A percentile compares a stretch with the other conserved stretches of the same genome.
Evolutionary conservation across 2,888 invertebrate species (phyloP).

Genomic region (Lasioglossum oenotherae): DNA sequence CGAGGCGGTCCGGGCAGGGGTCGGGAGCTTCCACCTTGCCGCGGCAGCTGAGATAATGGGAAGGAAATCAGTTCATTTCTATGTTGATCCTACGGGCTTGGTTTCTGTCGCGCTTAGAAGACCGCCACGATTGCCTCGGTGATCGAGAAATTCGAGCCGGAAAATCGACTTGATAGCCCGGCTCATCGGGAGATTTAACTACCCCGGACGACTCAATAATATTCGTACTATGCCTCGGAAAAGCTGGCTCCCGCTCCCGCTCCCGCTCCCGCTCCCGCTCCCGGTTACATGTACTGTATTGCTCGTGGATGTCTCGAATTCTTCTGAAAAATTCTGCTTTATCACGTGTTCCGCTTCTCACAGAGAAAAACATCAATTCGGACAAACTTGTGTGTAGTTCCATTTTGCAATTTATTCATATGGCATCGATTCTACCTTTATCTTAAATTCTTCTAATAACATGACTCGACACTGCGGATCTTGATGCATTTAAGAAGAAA

Average conservation of each 20-base stretch:
- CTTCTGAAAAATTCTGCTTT: neutral
- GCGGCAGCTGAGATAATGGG: conserved; percentile 81
- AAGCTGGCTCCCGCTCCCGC: neutral
- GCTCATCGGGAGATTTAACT: conserved; percentile 56
- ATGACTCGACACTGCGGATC: too few species aligned
- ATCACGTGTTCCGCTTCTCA: neutral
- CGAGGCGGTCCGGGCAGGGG: conserved; percentile 40
- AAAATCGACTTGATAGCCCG: conserved; percentile 75
- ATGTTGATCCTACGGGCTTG: conserved; percentile 82
- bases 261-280: too few species aligned
- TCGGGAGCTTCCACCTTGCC: conserved; percentile 39
- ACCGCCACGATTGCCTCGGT: conserved; percentile 76
- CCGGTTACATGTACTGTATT: conserved; percentile 1
- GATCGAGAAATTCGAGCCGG: conserved; percentile 81
- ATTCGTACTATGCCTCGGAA: neutral
- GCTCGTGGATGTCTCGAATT: neutral
- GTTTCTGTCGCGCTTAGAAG: conserved; percentile 73
- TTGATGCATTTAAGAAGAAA: too few species aligned
- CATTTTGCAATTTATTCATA: neutral
- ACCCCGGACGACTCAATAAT: conserved; percentile 42
- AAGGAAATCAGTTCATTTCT: conserved; percentile 85
- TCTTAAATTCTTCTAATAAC: too few species aligned
- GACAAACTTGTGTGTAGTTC: neutral
- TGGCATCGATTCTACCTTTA: neutral
- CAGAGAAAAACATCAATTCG: neutral